Evolutionary conservation across 1,140 invertebrate genomes (phyloP).

Genomic region (Bombus difficillimus): DNA sequence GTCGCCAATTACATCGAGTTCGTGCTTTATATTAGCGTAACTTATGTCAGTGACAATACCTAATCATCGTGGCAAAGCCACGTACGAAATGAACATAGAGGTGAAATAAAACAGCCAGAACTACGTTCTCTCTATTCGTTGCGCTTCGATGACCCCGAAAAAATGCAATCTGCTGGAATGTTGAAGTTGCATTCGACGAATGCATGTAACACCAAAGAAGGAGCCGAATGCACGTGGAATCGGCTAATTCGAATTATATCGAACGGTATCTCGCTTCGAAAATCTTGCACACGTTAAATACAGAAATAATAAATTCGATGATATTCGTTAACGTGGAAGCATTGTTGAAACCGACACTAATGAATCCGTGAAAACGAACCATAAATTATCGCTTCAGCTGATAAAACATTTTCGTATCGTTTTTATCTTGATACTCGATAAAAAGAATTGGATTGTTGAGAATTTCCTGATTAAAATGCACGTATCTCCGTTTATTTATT

Average conservation of each 20-base stretch:
- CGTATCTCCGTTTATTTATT: too few species aligned
- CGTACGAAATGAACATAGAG: background rate
- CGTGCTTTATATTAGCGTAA: background rate
- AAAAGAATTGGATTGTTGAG: background rate
- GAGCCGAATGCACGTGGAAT: background rate
- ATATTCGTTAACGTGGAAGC: background rate
- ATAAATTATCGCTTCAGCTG: background rate
- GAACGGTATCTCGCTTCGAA: too few species aligned
- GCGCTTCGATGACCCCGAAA: constrained; percentile 28
- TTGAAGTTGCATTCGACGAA: constrained; percentile 18
- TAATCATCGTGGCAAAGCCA: background rate
- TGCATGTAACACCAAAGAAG: background rate
- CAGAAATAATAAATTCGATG: background rate
- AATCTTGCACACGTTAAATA: background rate
- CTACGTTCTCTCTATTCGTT: constrained; percentile 13
- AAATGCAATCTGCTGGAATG: constrained; percentile 46
- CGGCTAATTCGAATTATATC: background rate
- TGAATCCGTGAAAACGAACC: background rate
- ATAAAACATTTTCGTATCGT: background rate
- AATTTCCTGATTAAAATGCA: background rate
- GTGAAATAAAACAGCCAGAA: constrained; percentile 11
- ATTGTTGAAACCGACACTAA: background rate
- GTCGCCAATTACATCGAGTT: background rate
- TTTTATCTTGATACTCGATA: background rate
- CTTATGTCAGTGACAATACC: background rate